phyloP scores from a whole-genome alignment of 2,888 invertebrate genomes.

The Oscheius sp. region DNA sequence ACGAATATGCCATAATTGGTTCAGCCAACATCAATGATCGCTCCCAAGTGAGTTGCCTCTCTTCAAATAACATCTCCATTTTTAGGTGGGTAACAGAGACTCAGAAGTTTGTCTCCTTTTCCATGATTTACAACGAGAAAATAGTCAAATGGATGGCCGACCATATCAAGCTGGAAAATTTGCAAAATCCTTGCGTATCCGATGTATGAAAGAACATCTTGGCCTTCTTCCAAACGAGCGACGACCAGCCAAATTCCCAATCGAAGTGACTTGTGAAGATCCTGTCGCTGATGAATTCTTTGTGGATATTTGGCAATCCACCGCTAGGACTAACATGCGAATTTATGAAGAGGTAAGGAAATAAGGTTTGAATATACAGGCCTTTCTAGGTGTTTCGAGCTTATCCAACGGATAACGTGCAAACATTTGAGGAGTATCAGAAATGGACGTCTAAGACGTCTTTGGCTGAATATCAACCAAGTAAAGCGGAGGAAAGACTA shows the following conservation, averaged over 20 bases:
- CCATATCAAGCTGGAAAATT: slow-evolving; percentile 85
- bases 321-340: slow-evolving; percentile 84
- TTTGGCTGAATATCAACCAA: slow-evolving; percentile 80
- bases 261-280: slow-evolving; percentile 74
- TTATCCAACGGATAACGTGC: slow-evolving; percentile 85
- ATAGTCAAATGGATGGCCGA: slow-evolving; percentile 83
- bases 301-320: slow-evolving; percentile 83
- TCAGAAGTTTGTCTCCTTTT: slow-evolving; percentile 83
- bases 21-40: slow-evolving; percentile 98
- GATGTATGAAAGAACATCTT: slow-evolving; percentile 88
- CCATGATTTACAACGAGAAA: slow-evolving; percentile 78
- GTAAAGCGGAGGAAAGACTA: slow-evolving; percentile 60
- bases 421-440: slow-evolving; percentile 81
- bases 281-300: slow-evolving; percentile 85
- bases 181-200: slow-evolving; percentile 84
- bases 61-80: neutral
- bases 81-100: slow-evolving; percentile 81
- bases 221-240: slow-evolving; percentile 77
- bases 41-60: slow-evolving; percentile 78
- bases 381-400: slow-evolving; percentile 83
- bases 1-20: slow-evolving; percentile 88
- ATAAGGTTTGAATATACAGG: too few relatives aligned
- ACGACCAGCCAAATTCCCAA: slow-evolving; percentile 50
- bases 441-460: slow-evolving; percentile 80
- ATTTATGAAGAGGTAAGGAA: slow-evolving; percentile 87